These are phyloP conservation scores for Corydoras sp. DNA, from an alignment of 2,113 vertebrate genomes.

Conservation along the genomic window DNA sequence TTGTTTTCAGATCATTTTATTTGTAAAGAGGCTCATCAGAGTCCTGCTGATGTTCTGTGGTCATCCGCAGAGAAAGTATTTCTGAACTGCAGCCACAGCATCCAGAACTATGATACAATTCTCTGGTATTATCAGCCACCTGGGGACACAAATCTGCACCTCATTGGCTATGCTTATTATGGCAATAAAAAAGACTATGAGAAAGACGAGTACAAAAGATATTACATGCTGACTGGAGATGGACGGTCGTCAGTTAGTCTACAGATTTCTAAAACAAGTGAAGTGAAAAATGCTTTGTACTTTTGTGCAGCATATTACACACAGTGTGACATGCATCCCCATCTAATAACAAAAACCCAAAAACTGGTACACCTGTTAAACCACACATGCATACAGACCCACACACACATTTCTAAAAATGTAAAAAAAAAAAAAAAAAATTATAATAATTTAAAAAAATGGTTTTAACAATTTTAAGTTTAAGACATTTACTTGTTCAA, in stretches of 20 bases:
- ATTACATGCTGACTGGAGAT: constrained; percentile 48
- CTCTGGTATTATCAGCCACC: constrained; percentile 30
- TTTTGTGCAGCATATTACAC: constrained; percentile 50
- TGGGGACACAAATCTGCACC: constrained; percentile 28
- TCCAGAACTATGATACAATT: constrained; percentile 7
- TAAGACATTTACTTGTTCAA: not conserved
- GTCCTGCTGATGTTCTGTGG: constrained; percentile 27
- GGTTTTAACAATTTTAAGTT: not conserved
- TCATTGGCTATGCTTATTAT: constrained; percentile 30
- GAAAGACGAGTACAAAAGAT: not conserved
- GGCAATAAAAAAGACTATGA: not conserved
- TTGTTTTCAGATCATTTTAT: not conserved
- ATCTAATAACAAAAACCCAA: constrained; percentile 22
- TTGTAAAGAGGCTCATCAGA: constrained; percentile 25
- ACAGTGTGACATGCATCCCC: constrained; percentile 13
- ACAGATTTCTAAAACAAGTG: constrained; percentile 20
- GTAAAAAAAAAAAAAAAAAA: not conserved
- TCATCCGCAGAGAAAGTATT: not conserved
- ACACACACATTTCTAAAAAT: not conserved
- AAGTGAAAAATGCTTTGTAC: constrained; percentile 33
- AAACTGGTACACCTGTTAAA: constrained; percentile 8
- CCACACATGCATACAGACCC: not conserved
- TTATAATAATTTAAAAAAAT: not conserved
- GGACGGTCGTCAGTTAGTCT: constrained; percentile 38
- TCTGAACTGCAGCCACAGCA: constrained; percentile 37